Evolutionary conservation across 2,113 vertebrate genomes (phyloP).

Genomic region (Pedetes capensis): DNA sequence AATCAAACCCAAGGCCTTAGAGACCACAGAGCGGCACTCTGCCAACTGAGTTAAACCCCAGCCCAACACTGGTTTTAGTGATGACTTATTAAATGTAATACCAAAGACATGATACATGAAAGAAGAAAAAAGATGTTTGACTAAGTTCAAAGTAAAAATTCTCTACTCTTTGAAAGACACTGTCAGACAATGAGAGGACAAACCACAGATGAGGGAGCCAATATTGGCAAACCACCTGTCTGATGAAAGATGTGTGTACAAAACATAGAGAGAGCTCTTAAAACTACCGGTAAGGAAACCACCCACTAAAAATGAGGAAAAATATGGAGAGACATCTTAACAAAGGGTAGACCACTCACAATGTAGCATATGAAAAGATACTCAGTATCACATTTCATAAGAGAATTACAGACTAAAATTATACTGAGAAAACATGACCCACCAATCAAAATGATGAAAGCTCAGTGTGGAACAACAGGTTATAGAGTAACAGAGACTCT

Average conservation of each 20-base stretch:
- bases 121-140: neutral
- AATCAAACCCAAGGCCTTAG: too few species aligned
- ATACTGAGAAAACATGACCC: neutral
- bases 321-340: neutral
- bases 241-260: too few species aligned
- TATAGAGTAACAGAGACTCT: too few species aligned
- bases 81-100: neutral
- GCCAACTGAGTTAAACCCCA: too few species aligned
- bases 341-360: neutral
- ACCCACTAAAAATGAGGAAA: neutral
- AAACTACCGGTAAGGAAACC: neutral
- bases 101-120: neutral
- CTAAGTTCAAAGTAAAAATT: neutral
- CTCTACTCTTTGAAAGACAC: neutral
- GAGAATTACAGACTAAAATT: neutral
- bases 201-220: neutral
- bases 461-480: too few species aligned
- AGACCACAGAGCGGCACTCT: too few species aligned
- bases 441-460: neutral
- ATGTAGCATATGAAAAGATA: neutral
- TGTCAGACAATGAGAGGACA: neutral
- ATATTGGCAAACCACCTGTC: neutral
- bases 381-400: neutral
- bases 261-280: neutral
- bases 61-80: neutral